These are phyloP conservation scores for Poeciliopsis retropinna DNA, from an alignment of 2,113 vertebrate genomes.

Conservation along the genomic window DNA sequence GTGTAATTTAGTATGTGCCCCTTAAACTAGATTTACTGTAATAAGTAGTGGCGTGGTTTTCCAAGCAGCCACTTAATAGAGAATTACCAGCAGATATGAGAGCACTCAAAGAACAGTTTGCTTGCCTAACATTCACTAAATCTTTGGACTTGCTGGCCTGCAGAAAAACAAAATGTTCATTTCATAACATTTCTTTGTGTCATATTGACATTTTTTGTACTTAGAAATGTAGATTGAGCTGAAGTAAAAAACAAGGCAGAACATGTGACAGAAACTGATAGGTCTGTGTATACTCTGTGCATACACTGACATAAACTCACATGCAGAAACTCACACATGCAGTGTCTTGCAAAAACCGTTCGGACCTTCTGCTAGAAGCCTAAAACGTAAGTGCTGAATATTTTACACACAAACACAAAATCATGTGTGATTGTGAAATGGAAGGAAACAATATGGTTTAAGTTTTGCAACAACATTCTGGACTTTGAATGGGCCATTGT, in stretches of 20 bases:
- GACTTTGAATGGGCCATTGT: neutral
- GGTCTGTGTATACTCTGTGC: slow-evolving; percentile 37
- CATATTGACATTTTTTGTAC: slow-evolving; percentile 22
- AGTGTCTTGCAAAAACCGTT: neutral
- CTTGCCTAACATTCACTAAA: neutral
- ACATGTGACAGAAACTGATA: slow-evolving; percentile 57
- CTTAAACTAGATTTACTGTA: slow-evolving; percentile 48
- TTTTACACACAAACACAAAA: neutral
- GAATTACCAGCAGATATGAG: slow-evolving; percentile 10
- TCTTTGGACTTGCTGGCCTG: slow-evolving; percentile 29
- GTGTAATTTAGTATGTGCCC: slow-evolving; percentile 20
- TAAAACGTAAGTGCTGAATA: neutral
- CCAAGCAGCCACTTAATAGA: slow-evolving; percentile 7
- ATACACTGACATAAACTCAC: slow-evolving; percentile 4
- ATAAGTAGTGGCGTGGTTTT: slow-evolving; percentile 42
- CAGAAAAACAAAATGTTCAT: neutral
- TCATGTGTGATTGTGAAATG: neutral
- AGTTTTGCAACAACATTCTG: neutral
- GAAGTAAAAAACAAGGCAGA: slow-evolving; percentile 30
- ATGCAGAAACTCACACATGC: neutral
- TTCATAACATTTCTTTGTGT: slow-evolving; percentile 21
- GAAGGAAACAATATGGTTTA: neutral
- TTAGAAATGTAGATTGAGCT: slow-evolving; percentile 17
- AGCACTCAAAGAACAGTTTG: slow-evolving; percentile 11
- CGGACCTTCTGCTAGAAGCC: neutral